phyloP scores from a whole-genome alignment of 2,113 vertebrate genomes.

The Ariopsis seemanni region DNA sequence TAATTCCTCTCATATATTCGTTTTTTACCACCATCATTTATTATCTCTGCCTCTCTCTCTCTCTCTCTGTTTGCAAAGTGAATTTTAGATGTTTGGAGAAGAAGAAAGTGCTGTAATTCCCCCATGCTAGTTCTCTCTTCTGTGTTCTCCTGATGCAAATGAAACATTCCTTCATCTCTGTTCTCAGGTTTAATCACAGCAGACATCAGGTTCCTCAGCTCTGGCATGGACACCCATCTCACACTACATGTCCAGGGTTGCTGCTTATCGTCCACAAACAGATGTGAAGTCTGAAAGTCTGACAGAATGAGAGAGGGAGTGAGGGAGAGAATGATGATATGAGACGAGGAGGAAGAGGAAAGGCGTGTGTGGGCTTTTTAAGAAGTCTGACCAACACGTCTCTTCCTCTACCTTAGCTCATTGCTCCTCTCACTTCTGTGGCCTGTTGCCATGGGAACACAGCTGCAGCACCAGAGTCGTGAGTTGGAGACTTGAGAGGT shows the following conservation, averaged over 20 bases:
- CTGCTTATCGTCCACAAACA: neutral
- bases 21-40: constrained; percentile 37
- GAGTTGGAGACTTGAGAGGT: constrained; percentile 49
- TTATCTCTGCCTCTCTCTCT: neutral
- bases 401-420: constrained; percentile 48
- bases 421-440: constrained; percentile 51
- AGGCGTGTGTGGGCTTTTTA: constrained; percentile 27
- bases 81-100: constrained; percentile 25
- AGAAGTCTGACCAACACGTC: constrained; percentile 36
- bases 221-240: neutral
- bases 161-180: neutral
- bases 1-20: constrained; percentile 29
- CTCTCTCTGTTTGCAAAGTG: constrained; percentile 40
- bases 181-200: neutral
- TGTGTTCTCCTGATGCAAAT: constrained; percentile 1
- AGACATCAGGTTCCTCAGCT: neutral
- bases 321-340: neutral
- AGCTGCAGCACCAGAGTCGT: constrained; percentile 55
- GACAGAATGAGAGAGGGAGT: constrained; percentile 5
- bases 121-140: neutral
- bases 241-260: neutral
- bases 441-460: constrained; percentile 57
- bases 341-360: constrained; percentile 8
- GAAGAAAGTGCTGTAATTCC: constrained; percentile 2
- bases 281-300: neutral